Percentiles rank a stretch among this genome's conserved stretches.
Evolutionary conservation across 2,113 vertebrate species (phyloP).

Genomic region (Glaucomys volans): DNA sequence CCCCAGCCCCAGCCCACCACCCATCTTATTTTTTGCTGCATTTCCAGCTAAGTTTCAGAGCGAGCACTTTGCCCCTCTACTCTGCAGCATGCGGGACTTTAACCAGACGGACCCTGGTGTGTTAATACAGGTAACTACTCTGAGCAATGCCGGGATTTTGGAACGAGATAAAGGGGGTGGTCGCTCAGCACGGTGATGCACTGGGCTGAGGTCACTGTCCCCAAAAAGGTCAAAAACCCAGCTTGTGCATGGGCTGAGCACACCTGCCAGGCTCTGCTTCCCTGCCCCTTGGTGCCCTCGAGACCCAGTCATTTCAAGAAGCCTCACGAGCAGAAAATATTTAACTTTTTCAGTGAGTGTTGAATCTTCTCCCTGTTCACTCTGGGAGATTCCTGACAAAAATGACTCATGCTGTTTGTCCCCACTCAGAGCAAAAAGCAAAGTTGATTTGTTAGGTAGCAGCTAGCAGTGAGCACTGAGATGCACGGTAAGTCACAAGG

Average conservation of each 20-base stretch:
- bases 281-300: not conserved
- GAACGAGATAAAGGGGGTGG: not conserved
- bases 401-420: not conserved
- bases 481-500: too few species aligned
- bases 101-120: too few species aligned
- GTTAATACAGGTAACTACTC: not conserved
- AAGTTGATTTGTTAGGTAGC: not conserved
- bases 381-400: not conserved
- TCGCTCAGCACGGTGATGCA: not conserved
- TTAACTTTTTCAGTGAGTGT: not conserved
- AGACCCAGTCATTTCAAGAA: not conserved
- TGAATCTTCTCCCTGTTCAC: not conserved
- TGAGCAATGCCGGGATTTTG: not conserved
- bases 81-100: not conserved
- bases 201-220: not conserved
- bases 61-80: not conserved
- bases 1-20: not conserved
- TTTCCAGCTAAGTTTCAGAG: not conserved
- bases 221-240: not conserved
- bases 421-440: not conserved
- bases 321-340: not conserved
- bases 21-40: not conserved
- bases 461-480: too few species aligned
- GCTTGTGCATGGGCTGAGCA: not conserved
- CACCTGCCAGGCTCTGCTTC: too few species aligned